Percentiles rank a stretch among this genome's conserved stretches.
These are phyloP conservation scores for Lordiphosa stackelbergi DNA, from an alignment of 1,140 invertebrate species.

Conservation along the genomic window DNA sequence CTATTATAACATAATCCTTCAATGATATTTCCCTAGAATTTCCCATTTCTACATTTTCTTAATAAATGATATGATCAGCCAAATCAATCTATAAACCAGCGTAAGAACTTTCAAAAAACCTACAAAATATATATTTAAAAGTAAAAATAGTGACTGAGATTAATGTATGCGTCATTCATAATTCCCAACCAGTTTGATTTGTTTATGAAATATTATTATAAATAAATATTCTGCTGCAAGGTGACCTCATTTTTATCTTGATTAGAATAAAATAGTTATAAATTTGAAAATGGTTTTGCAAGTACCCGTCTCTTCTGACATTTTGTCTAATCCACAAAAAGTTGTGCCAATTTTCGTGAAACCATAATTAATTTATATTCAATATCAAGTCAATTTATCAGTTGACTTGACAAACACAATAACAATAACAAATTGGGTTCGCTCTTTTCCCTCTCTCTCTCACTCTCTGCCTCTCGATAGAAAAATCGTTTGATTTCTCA, in stretches of 20 bases:
- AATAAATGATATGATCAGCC: too few relatives aligned
- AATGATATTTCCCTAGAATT: too few relatives aligned
- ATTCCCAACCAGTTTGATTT: too few relatives aligned
- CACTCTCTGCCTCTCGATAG: neutral
- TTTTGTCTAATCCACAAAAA: conserved; percentile 5
- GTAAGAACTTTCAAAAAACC: too few relatives aligned
- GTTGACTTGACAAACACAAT: conserved; percentile 72
- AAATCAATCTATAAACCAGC: too few relatives aligned
- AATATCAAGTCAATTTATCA: conserved; percentile 75
- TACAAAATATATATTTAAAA: too few relatives aligned
- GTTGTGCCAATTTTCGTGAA: conserved; percentile 47
- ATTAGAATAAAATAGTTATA: conserved; percentile 12
- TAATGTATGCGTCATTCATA: too few relatives aligned
- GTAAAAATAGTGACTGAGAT: too few relatives aligned
- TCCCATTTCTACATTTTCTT: too few relatives aligned
- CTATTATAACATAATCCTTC: too few relatives aligned
- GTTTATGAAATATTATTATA: too few relatives aligned
- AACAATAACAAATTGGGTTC: conserved; percentile 56
- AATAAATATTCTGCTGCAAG: conserved; percentile 10
- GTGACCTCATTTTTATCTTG: conserved; percentile 28
- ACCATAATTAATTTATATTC: conserved; percentile 71
- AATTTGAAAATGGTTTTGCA: conserved; percentile 7
- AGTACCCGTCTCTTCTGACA: conserved; percentile 11
- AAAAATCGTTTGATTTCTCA: neutral
- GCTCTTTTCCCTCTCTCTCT: conserved; percentile 7